Conservation (phyloP, 2,888 invertebrate genomes). For the Sinelater perroti region DNA sequence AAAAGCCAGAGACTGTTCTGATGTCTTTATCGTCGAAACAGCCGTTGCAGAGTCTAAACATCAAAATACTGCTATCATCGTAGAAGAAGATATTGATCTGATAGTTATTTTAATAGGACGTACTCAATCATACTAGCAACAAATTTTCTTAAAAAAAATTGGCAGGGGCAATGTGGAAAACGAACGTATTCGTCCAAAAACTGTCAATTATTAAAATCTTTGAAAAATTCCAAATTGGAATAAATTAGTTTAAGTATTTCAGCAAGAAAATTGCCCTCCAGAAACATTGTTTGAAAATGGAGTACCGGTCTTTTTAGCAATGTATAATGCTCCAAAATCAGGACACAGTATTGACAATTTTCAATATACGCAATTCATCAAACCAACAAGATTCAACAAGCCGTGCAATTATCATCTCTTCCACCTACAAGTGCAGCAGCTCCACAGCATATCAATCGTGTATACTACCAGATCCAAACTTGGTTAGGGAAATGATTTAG, state of each 20-base stretch:
- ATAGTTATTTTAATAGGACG: constrained; percentile 54
- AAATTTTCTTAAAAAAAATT: constrained; percentile 53
- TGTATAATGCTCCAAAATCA: constrained; percentile 53
- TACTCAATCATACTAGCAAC: constrained; percentile 45
- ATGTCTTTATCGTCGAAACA: constrained; percentile 55
- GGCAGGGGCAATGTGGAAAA: constrained; percentile 54
- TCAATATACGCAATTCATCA: constrained; percentile 48
- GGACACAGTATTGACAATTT: constrained; percentile 40
- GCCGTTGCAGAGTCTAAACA: constrained; percentile 49
- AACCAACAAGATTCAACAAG: constrained; percentile 51
- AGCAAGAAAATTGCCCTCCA: constrained; percentile 52
- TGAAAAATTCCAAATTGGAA: constrained; percentile 49
- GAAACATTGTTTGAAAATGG: constrained; percentile 49
- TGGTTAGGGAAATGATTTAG: constrained; percentile 45
- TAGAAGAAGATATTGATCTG: constrained; percentile 56
- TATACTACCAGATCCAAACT: constrained; percentile 45
- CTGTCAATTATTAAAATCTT: constrained; percentile 40
- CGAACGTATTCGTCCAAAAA: constrained; percentile 51
- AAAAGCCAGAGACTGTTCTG: constrained; percentile 47
- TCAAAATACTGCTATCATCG: constrained; percentile 47
- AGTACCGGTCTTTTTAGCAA: constrained; percentile 48
- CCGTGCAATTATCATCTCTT: constrained; percentile 51
- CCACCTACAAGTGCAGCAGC: constrained; percentile 52
- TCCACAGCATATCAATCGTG: constrained; percentile 50
- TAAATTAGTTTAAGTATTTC: constrained; percentile 48